Evolutionary conservation across 1,140 invertebrate species (phyloP), one percentile per base, ranked within the genome.

Genomic region (Stegodyphus mimosarum): DNA sequence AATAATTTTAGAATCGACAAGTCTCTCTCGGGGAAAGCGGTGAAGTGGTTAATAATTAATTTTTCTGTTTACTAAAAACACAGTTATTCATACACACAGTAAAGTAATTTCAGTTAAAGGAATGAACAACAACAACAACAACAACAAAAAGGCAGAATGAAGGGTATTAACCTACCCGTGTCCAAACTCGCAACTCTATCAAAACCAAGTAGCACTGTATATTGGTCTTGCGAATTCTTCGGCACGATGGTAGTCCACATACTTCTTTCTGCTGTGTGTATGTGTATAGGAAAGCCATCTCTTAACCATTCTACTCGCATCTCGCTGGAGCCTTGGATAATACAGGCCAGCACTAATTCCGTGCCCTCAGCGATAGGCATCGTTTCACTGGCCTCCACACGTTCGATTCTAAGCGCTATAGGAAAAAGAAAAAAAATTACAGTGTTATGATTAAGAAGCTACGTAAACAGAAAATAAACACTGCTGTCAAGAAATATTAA

Each of bases 301-400:
- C 84, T 87, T 15, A 87, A 83, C 87, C 87, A 88, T 10, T 72
- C 50, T 10, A 88, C 86, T 53, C 81, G 53, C 67, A 88, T 60
- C 7, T 64, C 52, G 6, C 71, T 74, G 0, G 88, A 87, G 6
- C 88, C 87, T 15, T 78, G 48, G 10, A 87, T 70, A 48, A 88
- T 84, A 49, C 88, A 88, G 5, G 87, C 86, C n/a, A 88, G 52
- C 5, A 63, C 83, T 17, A 88, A 33, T 53, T 87, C 87, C 5
- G 75, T 76, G 13, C 88, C 88, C 64, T 78, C 83, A 18, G 86
- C 72, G 1, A 86, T 17, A 7, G 87, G 87, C 78, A 80, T 84
- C 13, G 13, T 48, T 67, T 87, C 86, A 15, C 79, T 85, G 6
- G 76, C 78, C 60, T 84, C 86, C 66, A 87, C 72, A 1, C 18